Conservation (phyloP, 2,888 invertebrate species). For the Aproaerema taeniolella region DNA sequence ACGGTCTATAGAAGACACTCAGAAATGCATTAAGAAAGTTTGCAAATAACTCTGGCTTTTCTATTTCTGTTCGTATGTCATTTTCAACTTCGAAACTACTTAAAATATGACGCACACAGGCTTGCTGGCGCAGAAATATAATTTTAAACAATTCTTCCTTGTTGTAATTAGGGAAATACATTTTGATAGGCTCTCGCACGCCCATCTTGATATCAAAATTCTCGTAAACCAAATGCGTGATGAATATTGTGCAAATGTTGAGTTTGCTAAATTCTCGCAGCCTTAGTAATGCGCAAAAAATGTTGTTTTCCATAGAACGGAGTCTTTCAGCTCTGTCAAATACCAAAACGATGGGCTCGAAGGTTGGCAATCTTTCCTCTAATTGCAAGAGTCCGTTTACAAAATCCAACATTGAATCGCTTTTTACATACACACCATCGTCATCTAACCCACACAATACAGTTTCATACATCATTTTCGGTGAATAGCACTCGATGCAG, state of each 20-base stretch:
- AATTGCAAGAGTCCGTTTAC: conserved; percentile 63
- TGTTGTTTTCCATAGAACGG: conserved; percentile 83
- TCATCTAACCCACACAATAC: conserved; percentile 79
- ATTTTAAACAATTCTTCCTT: conserved; percentile 80
- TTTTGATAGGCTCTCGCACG: conserved; percentile 81
- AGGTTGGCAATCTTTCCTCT: conserved; percentile 32
- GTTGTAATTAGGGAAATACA: conserved; percentile 89
- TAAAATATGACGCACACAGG: conserved; percentile 48
- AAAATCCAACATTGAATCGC: conserved; percentile 84
- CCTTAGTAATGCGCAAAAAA: conserved; percentile 84
- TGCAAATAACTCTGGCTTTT: conserved; percentile 80
- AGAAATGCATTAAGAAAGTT: conserved; percentile 90
- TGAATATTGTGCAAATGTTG: conserved; percentile 85
- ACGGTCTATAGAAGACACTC: conserved; percentile 89
- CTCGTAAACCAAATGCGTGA: conserved; percentile 88
- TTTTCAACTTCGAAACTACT: conserved; percentile 38
- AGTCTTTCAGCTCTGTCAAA: conserved; percentile 90
- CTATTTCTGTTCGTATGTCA: conserved; percentile 44
- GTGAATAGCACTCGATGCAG: conserved; percentile 89
- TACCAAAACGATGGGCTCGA: conserved; percentile 79
- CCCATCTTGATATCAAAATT: conserved; percentile 86
- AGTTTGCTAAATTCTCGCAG: conserved; percentile 84
- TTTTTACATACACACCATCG: conserved; percentile 64
- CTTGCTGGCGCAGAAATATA: conserved; percentile 53
- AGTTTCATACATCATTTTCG: conserved; percentile 86